Evolutionary conservation across 2,888 invertebrate genomes (phyloP).

Genomic region (Cheilosia scutellata): DNA sequence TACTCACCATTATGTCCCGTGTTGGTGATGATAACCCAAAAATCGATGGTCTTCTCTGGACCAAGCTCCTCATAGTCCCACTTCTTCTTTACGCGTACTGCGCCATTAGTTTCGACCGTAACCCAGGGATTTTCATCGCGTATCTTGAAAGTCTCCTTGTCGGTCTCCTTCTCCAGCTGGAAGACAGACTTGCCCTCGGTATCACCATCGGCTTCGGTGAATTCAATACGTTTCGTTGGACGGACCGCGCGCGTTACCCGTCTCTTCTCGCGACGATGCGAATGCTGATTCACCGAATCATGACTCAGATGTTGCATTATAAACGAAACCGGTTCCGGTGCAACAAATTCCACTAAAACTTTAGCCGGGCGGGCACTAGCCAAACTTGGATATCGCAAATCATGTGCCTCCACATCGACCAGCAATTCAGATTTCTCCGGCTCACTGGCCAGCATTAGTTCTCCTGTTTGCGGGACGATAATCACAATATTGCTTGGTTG

Average conservation of each 20-base stretch:
- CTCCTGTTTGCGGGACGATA: slow-evolving; percentile 96
- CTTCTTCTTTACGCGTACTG: slow-evolving; percentile 96
- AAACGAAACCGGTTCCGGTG: slow-evolving; percentile 86
- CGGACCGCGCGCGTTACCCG: slow-evolving; percentile 95
- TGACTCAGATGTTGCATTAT: slow-evolving; percentile 86
- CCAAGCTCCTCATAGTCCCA: slow-evolving; percentile 98
- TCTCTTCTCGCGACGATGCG: slow-evolving; percentile 89
- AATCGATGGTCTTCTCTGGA: slow-evolving; percentile 97
- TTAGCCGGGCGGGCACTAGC: slow-evolving; percentile 89
- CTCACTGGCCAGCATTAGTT: slow-evolving; percentile 92
- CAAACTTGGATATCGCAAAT: slow-evolving; percentile 90
- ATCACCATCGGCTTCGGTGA: slow-evolving; percentile 95
- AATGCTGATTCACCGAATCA: slow-evolving; percentile 84
- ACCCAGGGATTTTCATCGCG: slow-evolving; percentile 98
- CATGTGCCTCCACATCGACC: slow-evolving; percentile 92
- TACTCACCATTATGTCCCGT: slow-evolving; percentile 93
- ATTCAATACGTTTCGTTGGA: slow-evolving; percentile 96
- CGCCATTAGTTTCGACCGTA: slow-evolving; percentile 95
- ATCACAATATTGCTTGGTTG: slow-evolving; percentile 93
- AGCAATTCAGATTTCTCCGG: slow-evolving; percentile 89
- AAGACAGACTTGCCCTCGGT: slow-evolving; percentile 95
- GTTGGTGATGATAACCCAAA: slow-evolving; percentile 97
- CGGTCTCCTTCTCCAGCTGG: slow-evolving; percentile 95
- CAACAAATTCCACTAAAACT: slow-evolving; percentile 90
- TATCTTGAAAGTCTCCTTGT: slow-evolving; percentile 96